Conservation (phyloP, 2,797 vertebrate species). For the Pagetopsis macropterus region DNA sequence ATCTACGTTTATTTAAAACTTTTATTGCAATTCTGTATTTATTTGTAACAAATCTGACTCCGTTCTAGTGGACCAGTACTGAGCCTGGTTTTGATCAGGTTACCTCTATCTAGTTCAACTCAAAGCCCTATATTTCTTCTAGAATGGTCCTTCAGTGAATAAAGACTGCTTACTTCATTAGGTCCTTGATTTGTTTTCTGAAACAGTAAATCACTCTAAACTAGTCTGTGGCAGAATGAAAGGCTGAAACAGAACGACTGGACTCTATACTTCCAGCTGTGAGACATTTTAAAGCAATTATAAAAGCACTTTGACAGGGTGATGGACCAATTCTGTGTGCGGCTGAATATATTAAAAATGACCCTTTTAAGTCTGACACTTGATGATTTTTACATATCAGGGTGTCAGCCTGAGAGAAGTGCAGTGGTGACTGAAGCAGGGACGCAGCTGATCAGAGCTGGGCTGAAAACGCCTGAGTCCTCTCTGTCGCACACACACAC, state of each 20-base stretch:
- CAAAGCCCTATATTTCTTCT: neutral
- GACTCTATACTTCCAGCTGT: constrained; percentile 32
- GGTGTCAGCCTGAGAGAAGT: constrained; percentile 44
- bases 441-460: constrained; percentile 38
- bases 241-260: constrained; percentile 25
- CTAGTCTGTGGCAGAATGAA: constrained; percentile 4
- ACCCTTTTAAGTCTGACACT: constrained; percentile 70
- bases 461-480: constrained; percentile 42
- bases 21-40: too few species aligned
- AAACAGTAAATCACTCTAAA: constrained; percentile 17
- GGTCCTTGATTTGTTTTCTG: constrained; percentile 27
- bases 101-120: neutral
- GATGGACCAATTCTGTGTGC: constrained; percentile 35
- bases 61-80: neutral
- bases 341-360: constrained; percentile 65
- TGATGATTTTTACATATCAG: constrained; percentile 55
- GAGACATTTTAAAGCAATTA: constrained; percentile 58
- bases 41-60: too few species aligned
- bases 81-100: neutral
- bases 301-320: constrained; percentile 46
- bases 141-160: neutral
- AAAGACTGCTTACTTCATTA: constrained; percentile 4
- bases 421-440: constrained; percentile 28
- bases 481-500: constrained; percentile 32
- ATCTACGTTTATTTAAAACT: neutral